Base-by-base conservation (phyloP, 2,888 invertebrate species). In the Zygogramma bicolorata region DNA sequence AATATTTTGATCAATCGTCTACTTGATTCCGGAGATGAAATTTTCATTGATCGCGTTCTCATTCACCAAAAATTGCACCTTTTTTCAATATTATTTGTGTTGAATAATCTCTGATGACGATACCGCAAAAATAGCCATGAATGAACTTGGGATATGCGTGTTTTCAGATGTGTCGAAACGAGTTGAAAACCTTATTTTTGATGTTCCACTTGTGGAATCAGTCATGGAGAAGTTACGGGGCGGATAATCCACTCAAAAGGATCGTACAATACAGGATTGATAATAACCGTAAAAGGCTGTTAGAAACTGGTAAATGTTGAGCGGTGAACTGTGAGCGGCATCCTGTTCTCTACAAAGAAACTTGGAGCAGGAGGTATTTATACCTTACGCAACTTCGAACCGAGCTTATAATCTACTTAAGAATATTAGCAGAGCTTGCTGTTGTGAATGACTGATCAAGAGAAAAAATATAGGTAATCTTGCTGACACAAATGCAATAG, bases 331-430 rank as follows among this genome's bases (percentile, higher is more conserved):
- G 79, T 81, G 75, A 77, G 79, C 81, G 81, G 82, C 80, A 81
- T 79, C 80, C 80, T 75, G 79, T 81, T 75, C 27, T 74, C 74
- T 74, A 75, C 72, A 76, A 77, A 75, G 78, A 74, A 75, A 73
- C 71, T 73, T 72, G 68, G 75, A 79, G 76, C 75, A 76, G 76
- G 74, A 77, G 78, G 76, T 73, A 75, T 76, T 74, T 73, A 73
- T 69, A 58, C 77, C 71, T 70, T 75, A 76, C 79, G 75, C 75
- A 76, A 72, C 71, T 74, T 70, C 70, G 70, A 73, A 77, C 77
- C 80, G 81, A 83, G 81, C 84, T 81, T 83, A 82, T 86, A 86
- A 86, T 86, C 86, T 85, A 84, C 86, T 86, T 86, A 86, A 83
- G 81, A 83, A 85, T 85, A 85, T 86, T 86, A 86, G 83, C 80